Evolutionary conservation across 2,888 invertebrate genomes (phyloP), one percentile per base, ranked within the genome.

Genomic region (Copidosoma aretas): DNA sequence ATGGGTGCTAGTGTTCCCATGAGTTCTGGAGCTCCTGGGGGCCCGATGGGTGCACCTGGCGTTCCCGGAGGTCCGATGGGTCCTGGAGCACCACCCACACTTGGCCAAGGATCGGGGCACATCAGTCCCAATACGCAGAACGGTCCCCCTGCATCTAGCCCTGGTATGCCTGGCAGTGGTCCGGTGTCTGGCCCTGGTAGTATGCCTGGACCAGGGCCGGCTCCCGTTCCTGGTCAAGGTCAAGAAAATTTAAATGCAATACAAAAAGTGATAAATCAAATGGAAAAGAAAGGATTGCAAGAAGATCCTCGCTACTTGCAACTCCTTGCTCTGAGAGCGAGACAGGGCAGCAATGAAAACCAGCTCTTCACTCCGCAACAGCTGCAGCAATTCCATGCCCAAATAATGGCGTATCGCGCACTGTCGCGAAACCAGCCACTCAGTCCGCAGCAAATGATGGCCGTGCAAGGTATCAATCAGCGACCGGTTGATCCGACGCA

Each of bases 241-340:
- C 93, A 93, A 77, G 94, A 95, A 78, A 95, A 94, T 82, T 85
- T 95, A 17, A 93, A 91, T 81, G 94, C 94, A 1, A 15, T 96
- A 17, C 95, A 95, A 79, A 88, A 94, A 74, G 95, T 96, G 24
- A 96, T 97, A 63, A 94, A 93, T 80, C 92, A 94, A 0, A 96
- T 97, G 96, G 97, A 97, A 83, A 97, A 97, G 81, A 95, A 95
- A 79, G 97, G 96, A 0, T 86, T 97, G 78, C 94, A 95, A 80
- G 95, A 95, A 79, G 97, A 97, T 85, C 96, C 96, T 0, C 88
- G 96, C 66, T 97, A 96, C 83, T 91, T 93, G 0, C 95, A 96
- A 79, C 86, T 97, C 66, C 85, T 97, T 67, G 93, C 94, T 14
- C 87, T 97, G 74, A 88, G 94, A 39, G 94, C 94, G 54, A 89